These are phyloP conservation scores for Drosophila kohkoa DNA, from an alignment of 1,140 invertebrate species.

Conservation along the genomic window DNA sequence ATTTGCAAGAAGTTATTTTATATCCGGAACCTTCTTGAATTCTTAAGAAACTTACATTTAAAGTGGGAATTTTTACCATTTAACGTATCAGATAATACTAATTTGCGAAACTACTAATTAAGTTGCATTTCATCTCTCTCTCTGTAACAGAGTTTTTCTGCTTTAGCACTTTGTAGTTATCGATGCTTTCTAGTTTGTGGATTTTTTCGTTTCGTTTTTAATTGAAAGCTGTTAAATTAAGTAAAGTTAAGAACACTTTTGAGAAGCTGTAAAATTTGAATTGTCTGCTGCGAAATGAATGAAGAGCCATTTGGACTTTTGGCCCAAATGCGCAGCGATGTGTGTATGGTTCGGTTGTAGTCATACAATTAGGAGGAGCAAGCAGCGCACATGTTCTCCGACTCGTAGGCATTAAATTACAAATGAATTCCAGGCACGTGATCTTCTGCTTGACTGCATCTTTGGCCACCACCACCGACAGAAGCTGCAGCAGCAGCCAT, in stretches of 20 bases:
- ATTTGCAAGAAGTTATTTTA: no score
- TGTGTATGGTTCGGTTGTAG: slow-evolving; percentile 23
- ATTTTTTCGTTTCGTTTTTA: slow-evolving; percentile 1
- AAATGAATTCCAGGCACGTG: slow-evolving; percentile 60
- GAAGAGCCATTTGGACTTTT: slow-evolving; percentile 32
- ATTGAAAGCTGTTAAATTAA: slow-evolving; percentile 30
- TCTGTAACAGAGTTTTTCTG: neutral
- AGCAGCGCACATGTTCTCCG: slow-evolving; percentile 31
- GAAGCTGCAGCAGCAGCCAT: neutral
- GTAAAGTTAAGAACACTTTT: slow-evolving; percentile 28
- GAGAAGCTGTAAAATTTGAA: slow-evolving; percentile 29
- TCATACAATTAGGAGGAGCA: slow-evolving; percentile 49
- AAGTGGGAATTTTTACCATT: no score
- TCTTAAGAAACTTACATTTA: no score
- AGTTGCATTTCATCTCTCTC: neutral
- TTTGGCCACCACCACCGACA: slow-evolving; percentile 4
- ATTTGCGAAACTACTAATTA: neutral
- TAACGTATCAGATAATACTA: neutral
- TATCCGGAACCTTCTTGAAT: no score
- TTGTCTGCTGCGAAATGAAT: slow-evolving; percentile 20
- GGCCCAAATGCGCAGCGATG: slow-evolving; percentile 46
- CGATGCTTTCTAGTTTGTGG: neutral
- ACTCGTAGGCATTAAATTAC: slow-evolving; percentile 52
- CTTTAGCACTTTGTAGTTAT: neutral
- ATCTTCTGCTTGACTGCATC: slow-evolving; percentile 55